Base-by-base conservation (phyloP, 2,888 invertebrate genomes). In the Zonitis immaculata region DNA sequence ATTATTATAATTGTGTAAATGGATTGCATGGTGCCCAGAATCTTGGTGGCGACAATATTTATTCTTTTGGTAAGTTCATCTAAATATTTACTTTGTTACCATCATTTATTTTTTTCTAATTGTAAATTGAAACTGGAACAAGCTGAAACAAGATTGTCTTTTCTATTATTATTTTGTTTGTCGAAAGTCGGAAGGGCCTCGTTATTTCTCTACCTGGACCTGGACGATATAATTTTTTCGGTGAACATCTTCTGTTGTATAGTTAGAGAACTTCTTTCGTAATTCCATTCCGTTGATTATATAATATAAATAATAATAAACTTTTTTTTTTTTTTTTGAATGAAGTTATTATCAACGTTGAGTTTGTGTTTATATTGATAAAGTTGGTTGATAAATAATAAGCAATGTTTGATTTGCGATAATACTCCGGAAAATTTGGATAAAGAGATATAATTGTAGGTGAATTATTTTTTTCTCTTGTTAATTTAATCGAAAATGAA, bases 21-120 rank as follows among this genome's bases (percentile, higher is more conserved):
- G 35, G 32, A 1, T 32, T 32, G 14, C 7, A 18, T 39, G 27
- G 20, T 51, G 28, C 22, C n/a, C 35, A 45, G 39, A 45, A 16
- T 11, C 9, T 26, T 47, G 54, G 47, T 51, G 48, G 51, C 51
- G 51, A 54, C 47, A 39, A 39, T 54, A 47, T 54, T 50, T 54
- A 32, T 20, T 39, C 39, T 54, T 54, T 54, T 51, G 54, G 54
- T 22, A 54, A 47, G 44, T 48, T 47, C 51, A 51, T 51, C 48
- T 54, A 50, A 54, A 54, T 54, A 54, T 54, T 54, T 54, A 51
- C 35, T 50, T 54, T 51, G 44, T n/a, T n/a, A n/a, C n/a, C n/a
- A n/a, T n/a, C 51, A 47, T 51, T 51, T 44, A 50, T 54, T 54
- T 54, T 49, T 3, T 5, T 22, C 22, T n/a, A n/a, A 46, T 49